Evolutionary conservation across 2,888 invertebrate genomes (phyloP).

Genomic region (Priocnemis perturbator): DNA sequence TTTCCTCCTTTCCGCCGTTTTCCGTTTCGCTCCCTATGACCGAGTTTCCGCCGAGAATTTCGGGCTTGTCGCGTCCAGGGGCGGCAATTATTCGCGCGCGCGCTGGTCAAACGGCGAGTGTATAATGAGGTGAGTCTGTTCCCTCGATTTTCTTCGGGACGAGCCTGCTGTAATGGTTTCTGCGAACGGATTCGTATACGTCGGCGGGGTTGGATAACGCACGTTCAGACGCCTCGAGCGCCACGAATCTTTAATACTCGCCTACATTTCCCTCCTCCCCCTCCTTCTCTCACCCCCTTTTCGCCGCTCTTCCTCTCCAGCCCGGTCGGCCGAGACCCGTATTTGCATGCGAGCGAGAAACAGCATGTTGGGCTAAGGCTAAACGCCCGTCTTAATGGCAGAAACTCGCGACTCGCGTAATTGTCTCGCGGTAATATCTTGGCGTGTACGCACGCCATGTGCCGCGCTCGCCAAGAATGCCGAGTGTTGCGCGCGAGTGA

Average conservation of each 20-base stretch:
- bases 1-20: too few relatives aligned
- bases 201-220: too few relatives aligned
- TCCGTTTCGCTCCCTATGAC: too few relatives aligned
- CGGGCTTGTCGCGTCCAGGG: too few relatives aligned
- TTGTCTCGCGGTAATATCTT: conserved; percentile 46
- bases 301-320: conserved; percentile 1
- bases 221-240: background rate
- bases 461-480: conserved; percentile 37
- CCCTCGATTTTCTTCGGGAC: too few relatives aligned
- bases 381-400: conserved; percentile 20
- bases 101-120: too few relatives aligned
- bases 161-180: too few relatives aligned
- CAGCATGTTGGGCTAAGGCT: background rate
- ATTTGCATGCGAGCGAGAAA: conserved; percentile 17
- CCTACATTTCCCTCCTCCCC: background rate
- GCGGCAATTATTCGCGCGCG: too few relatives aligned
- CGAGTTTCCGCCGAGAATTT: too few relatives aligned
- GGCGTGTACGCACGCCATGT: conserved; percentile 49
- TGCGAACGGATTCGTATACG: too few relatives aligned
- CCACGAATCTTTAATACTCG: background rate
- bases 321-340: background rate
- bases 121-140: too few relatives aligned
- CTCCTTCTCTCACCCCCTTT: conserved; percentile 1
- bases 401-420: conserved; percentile 36
- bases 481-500: conserved; percentile 36